Evolutionary conservation across 2,888 invertebrate species (phyloP), one percentile per base, ranked within the genome.

Genomic region (Agapostemon virescens): DNA sequence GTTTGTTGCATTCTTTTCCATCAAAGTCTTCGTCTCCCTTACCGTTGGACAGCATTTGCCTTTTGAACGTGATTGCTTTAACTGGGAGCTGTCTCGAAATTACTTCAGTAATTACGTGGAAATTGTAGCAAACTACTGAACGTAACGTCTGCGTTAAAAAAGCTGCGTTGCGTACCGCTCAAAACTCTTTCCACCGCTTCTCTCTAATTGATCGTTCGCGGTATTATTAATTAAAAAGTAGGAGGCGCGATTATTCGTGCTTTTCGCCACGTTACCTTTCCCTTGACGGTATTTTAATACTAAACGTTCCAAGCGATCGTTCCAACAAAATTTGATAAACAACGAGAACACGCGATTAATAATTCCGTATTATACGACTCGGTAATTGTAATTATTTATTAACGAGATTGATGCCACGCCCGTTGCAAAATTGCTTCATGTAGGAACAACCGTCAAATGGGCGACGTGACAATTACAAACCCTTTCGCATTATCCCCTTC

Each of bases 31-130:
- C 55, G 11, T 23, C 30, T 33, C 36, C 49, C 20, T 49, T 42
- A n/a, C 45, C 71, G 68, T 73, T 76, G 69, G 80, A 80, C 80
- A 67, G 26, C 82, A 58, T 71, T 33, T 74, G 77, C 52, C 77
- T 80, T 82, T 79, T 74, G 81, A 74, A 79, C 79, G 69, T 76
- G 84, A 84, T 88, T 90, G 89, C 90, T 91, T 91, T 90, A 91
- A 90, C 90, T 7, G 20, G 91, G 90, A 90, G 89, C 91, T 90
- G 90, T 91, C 91, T 89, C 85, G 87, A 69, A 87, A 86, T 90
- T 89, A 90, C 89, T 91, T 89, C 86, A 86, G 91, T 90, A 91
- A 92, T 91, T 91, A 90, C 90, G 88, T 89, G 88, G 86, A 90
- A 92, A 92, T 91, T 90, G 89, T 90, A 88, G 84, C 87, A 84